Evolutionary conservation across 2,888 invertebrate genomes (phyloP), one percentile per base, ranked within the genome.

Genomic region (Arctia plantaginis): DNA sequence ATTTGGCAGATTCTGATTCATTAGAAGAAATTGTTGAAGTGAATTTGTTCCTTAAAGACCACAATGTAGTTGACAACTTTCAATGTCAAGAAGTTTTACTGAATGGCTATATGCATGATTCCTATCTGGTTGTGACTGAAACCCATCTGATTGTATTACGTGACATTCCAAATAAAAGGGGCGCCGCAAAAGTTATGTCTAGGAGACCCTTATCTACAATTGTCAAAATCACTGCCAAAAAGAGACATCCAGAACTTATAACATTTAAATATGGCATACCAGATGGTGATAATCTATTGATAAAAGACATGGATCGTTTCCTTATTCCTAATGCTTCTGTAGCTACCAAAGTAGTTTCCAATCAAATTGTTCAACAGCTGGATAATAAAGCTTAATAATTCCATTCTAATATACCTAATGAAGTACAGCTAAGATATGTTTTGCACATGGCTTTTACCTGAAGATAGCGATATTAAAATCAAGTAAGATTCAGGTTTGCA

Each of bases 181-280:
- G 98, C 2, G 97, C 97, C 82, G 99, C 98, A 0, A 98, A 98
- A 90, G 97, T 99, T 0, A 97, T 99, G 88, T 98, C 98, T 0
- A 97, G 98, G 79, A 97, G 99, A 73, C 98, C 98, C 0, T 95
- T 99, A 72, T 98, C 98, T 3, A 98, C 98, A 71, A 98, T 99
- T 85, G 98, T 99, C 15, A 99, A 99, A 96, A 99, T 99, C 79
- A 99, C 99, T 0, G 99, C 99, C 20, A 99, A 99, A 91, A 99
- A 99, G 91, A 97, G 98, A 74, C 98, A 98, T 91, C 99, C 99
- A 0, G 99, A 99, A 93, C 96, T 99, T 85, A 99, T 99, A 79
- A 99, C 99, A 0, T 99, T 99, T 92, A 99, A 99, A 91, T 99
- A 99, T 91, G 99, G 99, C 8, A 96, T 97, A 74, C 97, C 97